A percentile compares a stretch with the other conserved stretches of the same genome.
Conservation (phyloP, 2,797 vertebrate species). For the Falco biarmicus region DNA sequence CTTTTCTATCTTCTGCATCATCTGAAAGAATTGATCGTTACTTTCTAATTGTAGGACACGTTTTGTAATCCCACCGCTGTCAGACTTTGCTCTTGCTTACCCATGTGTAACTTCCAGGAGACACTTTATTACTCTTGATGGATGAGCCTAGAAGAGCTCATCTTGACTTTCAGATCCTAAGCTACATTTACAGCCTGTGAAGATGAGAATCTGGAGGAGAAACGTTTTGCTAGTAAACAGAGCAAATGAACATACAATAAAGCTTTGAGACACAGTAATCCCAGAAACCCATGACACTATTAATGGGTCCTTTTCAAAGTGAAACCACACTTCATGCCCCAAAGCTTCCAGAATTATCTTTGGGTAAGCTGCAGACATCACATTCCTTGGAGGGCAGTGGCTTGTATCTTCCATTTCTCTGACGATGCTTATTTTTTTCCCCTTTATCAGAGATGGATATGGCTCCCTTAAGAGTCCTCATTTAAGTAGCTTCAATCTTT, state of each 20-base stretch:
- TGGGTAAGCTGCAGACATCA: conserved; percentile 46
- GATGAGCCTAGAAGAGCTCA: conserved; percentile 56
- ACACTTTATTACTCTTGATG: conserved; percentile 64
- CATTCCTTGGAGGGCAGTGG: conserved; percentile 52
- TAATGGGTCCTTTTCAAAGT: conserved; percentile 57
- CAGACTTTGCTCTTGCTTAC: conserved; percentile 35
- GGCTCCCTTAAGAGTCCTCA: conserved; percentile 52
- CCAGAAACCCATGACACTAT: conserved; percentile 54
- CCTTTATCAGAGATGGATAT: conserved; percentile 38
- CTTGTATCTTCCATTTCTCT: conserved; percentile 46
- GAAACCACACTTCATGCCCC: conserved; percentile 46
- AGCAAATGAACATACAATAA: conserved; percentile 62
- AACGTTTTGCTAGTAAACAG: conserved; percentile 60
- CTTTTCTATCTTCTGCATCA: conserved; percentile 23
- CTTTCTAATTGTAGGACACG: conserved; percentile 60
- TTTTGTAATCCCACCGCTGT: neutral
- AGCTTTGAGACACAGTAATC: conserved; percentile 63
- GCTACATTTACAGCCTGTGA: conserved; percentile 40
- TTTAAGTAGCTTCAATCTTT: conserved; percentile 55
- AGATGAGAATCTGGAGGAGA: conserved; percentile 46
- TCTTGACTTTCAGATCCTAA: conserved; percentile 49
- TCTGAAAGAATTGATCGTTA: conserved; percentile 39
- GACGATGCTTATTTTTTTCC: neutral
- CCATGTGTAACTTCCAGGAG: conserved; percentile 53
- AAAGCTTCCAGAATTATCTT: conserved; percentile 57